Percentiles rank a stretch among this genome's conserved stretches.
Evolutionary conservation across 2,113 vertebrate genomes (phyloP).

Genomic region (Carollia perspicillata): DNA sequence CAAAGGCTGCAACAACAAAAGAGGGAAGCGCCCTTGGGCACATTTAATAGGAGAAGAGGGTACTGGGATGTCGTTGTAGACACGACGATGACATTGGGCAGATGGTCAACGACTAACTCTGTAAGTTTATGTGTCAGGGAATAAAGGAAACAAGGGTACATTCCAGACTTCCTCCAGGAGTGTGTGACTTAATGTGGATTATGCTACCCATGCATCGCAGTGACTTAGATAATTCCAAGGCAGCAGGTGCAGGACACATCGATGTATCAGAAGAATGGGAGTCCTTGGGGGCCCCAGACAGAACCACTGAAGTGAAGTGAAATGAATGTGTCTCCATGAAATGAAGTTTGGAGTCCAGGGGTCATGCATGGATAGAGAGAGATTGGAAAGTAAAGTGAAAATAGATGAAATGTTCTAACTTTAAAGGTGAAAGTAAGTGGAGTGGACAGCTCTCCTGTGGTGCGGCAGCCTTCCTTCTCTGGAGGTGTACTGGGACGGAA

Average conservation of each 20-base stretch:
- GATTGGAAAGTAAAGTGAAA: not conserved
- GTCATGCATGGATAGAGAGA: not conserved
- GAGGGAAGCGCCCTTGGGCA: not conserved
- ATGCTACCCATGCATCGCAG: not conserved
- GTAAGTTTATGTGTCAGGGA: not conserved
- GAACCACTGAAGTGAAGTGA: not conserved
- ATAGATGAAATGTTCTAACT: not conserved
- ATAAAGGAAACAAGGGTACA: not conserved
- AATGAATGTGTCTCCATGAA: not conserved
- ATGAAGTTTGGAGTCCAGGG: not conserved
- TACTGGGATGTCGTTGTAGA: not conserved
- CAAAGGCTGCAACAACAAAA: not conserved
- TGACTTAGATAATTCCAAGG: not conserved
- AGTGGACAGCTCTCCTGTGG: not conserved
- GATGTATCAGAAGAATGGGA: not conserved
- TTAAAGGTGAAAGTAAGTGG: not conserved
- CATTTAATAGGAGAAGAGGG: not conserved
- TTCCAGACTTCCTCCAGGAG: not conserved
- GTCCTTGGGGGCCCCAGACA: not conserved
- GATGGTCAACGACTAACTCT: not conserved
- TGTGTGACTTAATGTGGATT: not conserved
- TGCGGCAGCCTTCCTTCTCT: not conserved
- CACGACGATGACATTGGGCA: accelerated
- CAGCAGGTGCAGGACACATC: not conserved
- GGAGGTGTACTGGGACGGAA: not conserved